These are phyloP conservation scores for Virgularia gustaviana DNA, from an alignment of 92 coral and sea anemone genomes.

Conservation along the genomic window DNA sequence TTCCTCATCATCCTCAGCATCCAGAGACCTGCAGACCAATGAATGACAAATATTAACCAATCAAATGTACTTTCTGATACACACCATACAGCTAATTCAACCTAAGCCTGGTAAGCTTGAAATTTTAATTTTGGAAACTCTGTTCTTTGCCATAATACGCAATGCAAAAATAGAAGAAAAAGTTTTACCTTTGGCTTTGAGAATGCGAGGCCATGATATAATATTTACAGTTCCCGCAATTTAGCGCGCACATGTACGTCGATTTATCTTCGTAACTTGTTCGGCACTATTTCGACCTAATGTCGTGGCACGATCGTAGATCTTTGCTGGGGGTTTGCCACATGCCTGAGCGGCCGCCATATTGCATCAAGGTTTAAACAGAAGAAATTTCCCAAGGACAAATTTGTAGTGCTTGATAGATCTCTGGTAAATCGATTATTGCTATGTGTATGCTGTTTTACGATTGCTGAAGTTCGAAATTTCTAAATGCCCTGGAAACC, in stretches of 20 bases:
- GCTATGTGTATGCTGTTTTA: slow-evolving; percentile 6
- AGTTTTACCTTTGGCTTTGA: not conserved
- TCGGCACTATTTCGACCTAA: slow-evolving; percentile 66
- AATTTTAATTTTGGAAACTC: too few species aligned
- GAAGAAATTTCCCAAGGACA: slow-evolving; percentile 4
- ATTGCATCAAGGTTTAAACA: slow-evolving; percentile 59
- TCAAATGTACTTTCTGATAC: slow-evolving; percentile 23
- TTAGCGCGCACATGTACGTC: not conserved
- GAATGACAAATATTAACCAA: slow-evolving; percentile 31
- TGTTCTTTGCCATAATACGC: too few species aligned
- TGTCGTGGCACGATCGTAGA: slow-evolving; percentile 88
- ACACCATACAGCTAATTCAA: too few species aligned
- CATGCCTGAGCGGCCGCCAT: slow-evolving; percentile 99
- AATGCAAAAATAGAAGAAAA: not conserved
- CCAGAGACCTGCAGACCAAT: too few species aligned
- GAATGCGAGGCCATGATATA: too few species aligned
- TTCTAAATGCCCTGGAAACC: slow-evolving; percentile 29
- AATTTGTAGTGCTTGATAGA: not conserved
- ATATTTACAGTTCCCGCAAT: not conserved
- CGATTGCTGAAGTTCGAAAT: not conserved
- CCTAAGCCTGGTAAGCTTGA: too few species aligned
- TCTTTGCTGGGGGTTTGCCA: slow-evolving; percentile 99
- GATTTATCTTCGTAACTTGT: slow-evolving; percentile 19
- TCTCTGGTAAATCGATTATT: slow-evolving; percentile 15
- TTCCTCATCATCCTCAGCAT: slow-evolving; percentile 52